These are phyloP conservation scores for Monomorium pharaonis DNA, from an alignment of 1,140 invertebrate species.

Conservation along the genomic window DNA sequence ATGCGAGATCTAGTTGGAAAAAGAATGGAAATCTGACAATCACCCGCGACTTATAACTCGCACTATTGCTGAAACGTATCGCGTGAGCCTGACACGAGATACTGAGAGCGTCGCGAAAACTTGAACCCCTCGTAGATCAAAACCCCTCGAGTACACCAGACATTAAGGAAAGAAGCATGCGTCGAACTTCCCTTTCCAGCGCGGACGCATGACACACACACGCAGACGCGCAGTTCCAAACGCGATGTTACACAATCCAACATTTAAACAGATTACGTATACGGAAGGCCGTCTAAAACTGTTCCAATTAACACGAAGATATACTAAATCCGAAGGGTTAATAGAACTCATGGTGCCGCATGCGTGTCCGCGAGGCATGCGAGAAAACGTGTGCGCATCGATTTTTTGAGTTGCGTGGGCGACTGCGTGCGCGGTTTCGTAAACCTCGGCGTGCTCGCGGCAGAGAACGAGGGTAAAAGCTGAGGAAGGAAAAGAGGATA, in stretches of 20 bases:
- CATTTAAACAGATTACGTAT: not conserved
- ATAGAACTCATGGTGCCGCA: not conserved
- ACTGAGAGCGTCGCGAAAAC: conserved; percentile 68
- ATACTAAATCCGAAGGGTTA: not conserved
- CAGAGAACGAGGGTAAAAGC: not conserved
- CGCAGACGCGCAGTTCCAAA: conserved; percentile 8
- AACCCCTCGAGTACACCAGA: conserved; percentile 58
- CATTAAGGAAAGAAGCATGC: conserved; percentile 78
- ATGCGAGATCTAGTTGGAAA: not conserved
- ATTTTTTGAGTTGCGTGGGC: conserved; percentile 25
- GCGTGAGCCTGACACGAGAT: conserved; percentile 58
- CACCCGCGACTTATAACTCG: conserved; percentile 14
- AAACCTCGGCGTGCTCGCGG: conserved; percentile 17
- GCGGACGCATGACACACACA: conserved; percentile 35
- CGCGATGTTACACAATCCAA: not conserved
- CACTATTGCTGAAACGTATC: conserved; percentile 42
- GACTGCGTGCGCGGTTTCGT: conserved; percentile 36
- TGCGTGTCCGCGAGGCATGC: not conserved
- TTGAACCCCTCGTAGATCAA: conserved; percentile 64
- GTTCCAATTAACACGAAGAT: not conserved
- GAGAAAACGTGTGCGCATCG: conserved; percentile 22
- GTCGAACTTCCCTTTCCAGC: conserved; percentile 77
- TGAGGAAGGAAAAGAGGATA: not conserved
- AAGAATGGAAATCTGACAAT: conserved; percentile 23
- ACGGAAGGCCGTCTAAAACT: not conserved